Evolutionary conservation across 2,113 vertebrate genomes (phyloP).

Genomic region (Trogon melanurus): DNA sequence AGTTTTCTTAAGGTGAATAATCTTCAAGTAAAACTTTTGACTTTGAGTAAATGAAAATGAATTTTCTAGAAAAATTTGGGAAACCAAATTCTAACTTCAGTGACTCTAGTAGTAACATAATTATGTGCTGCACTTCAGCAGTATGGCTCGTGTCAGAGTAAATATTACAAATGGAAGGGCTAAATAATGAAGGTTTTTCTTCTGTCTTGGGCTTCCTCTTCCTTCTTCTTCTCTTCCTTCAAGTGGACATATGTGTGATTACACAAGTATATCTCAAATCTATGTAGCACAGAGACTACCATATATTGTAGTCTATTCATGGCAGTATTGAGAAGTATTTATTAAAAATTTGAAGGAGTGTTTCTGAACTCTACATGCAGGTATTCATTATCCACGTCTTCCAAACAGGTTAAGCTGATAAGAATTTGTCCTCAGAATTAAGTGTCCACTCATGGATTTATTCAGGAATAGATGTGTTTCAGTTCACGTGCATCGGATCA

Average conservation of each 20-base stretch:
- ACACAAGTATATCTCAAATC: not conserved
- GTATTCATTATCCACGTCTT: not conserved
- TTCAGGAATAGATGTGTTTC: not conserved
- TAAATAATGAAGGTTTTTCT: not conserved
- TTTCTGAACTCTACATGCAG: not conserved
- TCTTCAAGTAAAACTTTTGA: not conserved
- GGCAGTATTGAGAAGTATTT: not conserved
- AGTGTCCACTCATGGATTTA: not conserved
- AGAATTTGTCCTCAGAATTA: not conserved
- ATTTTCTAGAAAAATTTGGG: not conserved
- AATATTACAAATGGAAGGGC: not conserved
- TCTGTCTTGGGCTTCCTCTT: rapidly evolving
- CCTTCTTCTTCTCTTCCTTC: not conserved
- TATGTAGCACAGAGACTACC: not conserved
- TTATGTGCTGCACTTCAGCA: not conserved
- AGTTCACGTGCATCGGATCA: not conserved
- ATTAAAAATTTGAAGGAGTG: not conserved
- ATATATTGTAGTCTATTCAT: not conserved
- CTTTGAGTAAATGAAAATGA: not conserved
- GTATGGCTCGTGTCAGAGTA: not conserved
- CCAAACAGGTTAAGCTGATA: not conserved
- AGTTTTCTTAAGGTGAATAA: not conserved
- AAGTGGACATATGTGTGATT: not conserved
- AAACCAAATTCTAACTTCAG: not conserved
- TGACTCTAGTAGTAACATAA: not conserved